Percentiles rank a stretch among this genome's conserved stretches.
These are phyloP conservation scores for Drosophila macrospina DNA, from an alignment of 2,888 invertebrate genomes.

Conservation along the genomic window DNA sequence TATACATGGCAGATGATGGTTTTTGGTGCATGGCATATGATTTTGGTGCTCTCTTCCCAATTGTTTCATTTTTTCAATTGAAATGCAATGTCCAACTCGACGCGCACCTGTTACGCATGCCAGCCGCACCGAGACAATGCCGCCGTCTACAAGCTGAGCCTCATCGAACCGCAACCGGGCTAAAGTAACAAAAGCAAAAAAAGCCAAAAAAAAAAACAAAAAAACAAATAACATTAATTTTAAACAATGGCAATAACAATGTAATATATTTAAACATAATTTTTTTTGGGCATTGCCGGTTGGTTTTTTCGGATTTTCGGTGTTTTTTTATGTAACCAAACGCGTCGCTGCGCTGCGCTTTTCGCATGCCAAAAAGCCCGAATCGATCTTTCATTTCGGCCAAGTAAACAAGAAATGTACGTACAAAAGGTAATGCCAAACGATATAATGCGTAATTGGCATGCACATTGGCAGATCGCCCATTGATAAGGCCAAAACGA, in stretches of 20 bases:
- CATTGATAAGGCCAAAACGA: conserved; percentile 31
- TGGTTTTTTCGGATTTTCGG: conserved; percentile 4
- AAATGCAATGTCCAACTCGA: conserved; percentile 63
- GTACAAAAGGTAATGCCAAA: conserved; percentile 12
- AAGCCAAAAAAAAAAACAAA: conserved; percentile 38
- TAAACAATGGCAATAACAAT: conserved; percentile 51
- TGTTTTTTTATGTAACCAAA: conserved; percentile 42
- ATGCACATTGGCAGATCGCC: conserved; percentile 35
- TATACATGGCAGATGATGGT: too few species aligned
- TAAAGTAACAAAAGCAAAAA: conserved; percentile 9
- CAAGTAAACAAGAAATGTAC: neutral
- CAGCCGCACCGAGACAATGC: conserved; percentile 12
- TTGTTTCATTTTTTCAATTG: conserved; percentile 66
- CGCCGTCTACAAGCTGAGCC: conserved; percentile 3
- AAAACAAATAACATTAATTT: conserved; percentile 56
- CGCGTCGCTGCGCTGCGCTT: conserved; percentile 43
- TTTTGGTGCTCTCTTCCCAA: conserved; percentile 30
- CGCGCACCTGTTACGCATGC: conserved; percentile 69
- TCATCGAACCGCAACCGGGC: conserved; percentile 32
- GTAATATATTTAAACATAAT: conserved; percentile 55
- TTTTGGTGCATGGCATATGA: neutral
- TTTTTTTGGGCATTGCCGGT: conserved; percentile 39
- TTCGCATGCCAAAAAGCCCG: conserved; percentile 50
- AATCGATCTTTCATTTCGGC: conserved; percentile 38
- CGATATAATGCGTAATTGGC: conserved; percentile 40